Percentiles rank a stretch among this genome's conserved stretches.
Evolutionary conservation across 2,797 vertebrate species (phyloP).

Genomic region (Chiroxiphia lanceolata): DNA sequence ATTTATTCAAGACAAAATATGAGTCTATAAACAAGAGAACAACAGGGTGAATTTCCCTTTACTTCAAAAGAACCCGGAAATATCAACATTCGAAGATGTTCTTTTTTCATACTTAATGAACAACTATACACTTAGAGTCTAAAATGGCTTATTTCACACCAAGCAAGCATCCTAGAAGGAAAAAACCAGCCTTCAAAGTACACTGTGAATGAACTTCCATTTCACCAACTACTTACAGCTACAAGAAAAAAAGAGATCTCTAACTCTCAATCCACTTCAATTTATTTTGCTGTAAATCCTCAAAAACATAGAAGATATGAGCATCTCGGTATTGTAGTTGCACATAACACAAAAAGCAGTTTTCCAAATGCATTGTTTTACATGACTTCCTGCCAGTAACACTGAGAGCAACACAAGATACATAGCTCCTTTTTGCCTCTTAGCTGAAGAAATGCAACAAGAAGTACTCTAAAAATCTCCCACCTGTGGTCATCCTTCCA

Average conservation of each 20-base stretch:
- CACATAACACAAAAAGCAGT: neutral
- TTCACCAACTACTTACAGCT: neutral
- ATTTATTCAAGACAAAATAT: constrained; percentile 35
- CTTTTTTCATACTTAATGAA: constrained; percentile 12
- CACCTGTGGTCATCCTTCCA: neutral
- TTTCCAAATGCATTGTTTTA: neutral
- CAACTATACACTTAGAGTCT: neutral
- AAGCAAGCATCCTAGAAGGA: neutral
- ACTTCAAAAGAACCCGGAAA: neutral
- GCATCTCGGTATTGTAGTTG: neutral
- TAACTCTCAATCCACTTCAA: neutral
- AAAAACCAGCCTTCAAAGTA: neutral
- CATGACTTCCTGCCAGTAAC: neutral
- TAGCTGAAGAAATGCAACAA: neutral
- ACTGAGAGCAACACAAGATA: neutral
- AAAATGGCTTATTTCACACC: neutral
- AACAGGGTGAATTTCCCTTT: neutral
- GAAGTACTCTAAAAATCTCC: neutral
- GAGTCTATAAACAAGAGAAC: neutral
- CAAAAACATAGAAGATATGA: neutral
- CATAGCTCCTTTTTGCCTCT: neutral
- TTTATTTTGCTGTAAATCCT: neutral
- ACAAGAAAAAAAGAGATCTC: neutral
- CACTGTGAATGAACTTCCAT: neutral
- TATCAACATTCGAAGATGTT: constrained; percentile 9